Evolutionary conservation across 2,113 vertebrate species (phyloP).

Genomic region (Copsychus sechellarum): DNA sequence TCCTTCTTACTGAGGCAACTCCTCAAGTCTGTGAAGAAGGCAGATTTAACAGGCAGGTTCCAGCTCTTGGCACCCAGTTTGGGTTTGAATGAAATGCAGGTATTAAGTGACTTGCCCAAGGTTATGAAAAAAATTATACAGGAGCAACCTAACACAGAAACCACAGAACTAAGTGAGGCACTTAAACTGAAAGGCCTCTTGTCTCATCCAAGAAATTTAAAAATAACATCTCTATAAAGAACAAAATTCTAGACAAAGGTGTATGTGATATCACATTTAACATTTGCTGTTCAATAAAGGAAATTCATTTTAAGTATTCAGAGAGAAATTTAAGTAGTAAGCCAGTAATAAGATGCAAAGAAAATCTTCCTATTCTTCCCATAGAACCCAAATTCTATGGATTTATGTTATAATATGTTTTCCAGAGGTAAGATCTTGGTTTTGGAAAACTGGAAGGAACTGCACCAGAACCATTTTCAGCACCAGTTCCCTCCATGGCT

Average conservation of each 20-base stretch:
- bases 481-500: rapidly evolving
- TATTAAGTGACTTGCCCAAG: background rate
- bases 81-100: background rate
- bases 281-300: background rate
- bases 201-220: background rate
- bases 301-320: background rate
- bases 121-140: background rate
- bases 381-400: background rate
- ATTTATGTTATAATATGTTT: background rate
- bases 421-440: background rate
- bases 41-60: background rate
- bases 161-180: background rate
- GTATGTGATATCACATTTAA: background rate
- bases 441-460: background rate
- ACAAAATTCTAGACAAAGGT: background rate
- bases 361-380: background rate
- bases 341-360: background rate
- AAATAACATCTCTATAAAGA: background rate
- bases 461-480: background rate
- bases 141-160: background rate
- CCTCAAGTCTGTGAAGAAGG: background rate
- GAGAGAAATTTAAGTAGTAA: background rate
- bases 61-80: background rate
- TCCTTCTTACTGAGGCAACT: background rate
- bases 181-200: background rate